These are phyloP conservation scores for Propithecus coquereli DNA, from an alignment of 2,113 vertebrate genomes.

Conservation along the genomic window DNA sequence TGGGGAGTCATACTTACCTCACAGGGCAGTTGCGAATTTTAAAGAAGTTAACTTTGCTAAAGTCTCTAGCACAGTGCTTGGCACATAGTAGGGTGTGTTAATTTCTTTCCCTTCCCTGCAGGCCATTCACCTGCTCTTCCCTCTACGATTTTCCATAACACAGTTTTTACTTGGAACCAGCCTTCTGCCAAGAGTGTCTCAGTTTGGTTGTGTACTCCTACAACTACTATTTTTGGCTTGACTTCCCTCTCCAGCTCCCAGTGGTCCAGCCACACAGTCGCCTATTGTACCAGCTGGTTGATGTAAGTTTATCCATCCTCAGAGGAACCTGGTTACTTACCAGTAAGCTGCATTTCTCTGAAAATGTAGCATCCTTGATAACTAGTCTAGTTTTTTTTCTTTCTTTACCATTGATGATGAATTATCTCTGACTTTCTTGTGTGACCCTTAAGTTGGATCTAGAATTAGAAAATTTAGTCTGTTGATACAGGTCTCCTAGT, in stretches of 20 bases:
- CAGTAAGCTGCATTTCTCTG: conserved; percentile 69
- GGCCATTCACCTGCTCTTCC: conserved; percentile 76
- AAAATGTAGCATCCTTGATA: conserved; percentile 66
- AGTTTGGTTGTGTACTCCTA: conserved; percentile 72
- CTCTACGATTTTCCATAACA: conserved; percentile 72
- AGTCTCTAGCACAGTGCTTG: conserved; percentile 49
- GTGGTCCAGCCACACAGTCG: conserved; percentile 71
- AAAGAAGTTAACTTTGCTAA: conserved; percentile 60
- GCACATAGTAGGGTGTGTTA: conserved; percentile 76
- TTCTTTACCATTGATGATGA: conserved; percentile 5
- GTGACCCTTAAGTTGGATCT: conserved; percentile 27
- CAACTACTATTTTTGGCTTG: conserved; percentile 73
- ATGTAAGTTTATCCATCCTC: conserved; percentile 70
- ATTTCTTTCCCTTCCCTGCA: conserved; percentile 75
- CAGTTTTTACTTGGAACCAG: conserved; percentile 75
- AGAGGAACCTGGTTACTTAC: conserved; percentile 69
- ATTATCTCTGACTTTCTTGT: neutral
- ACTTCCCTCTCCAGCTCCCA: conserved; percentile 71
- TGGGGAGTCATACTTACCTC: conserved; percentile 1
- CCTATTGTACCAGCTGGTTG: conserved; percentile 72
- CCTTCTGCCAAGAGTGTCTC: conserved; percentile 73
- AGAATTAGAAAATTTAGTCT: conserved; percentile 28
- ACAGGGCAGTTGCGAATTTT: conserved; percentile 29
- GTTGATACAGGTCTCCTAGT: conserved; percentile 3
- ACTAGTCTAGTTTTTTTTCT: neutral